Evolutionary conservation across 2,113 vertebrate genomes (phyloP).

Genomic region (Scalopus aquaticus): DNA sequence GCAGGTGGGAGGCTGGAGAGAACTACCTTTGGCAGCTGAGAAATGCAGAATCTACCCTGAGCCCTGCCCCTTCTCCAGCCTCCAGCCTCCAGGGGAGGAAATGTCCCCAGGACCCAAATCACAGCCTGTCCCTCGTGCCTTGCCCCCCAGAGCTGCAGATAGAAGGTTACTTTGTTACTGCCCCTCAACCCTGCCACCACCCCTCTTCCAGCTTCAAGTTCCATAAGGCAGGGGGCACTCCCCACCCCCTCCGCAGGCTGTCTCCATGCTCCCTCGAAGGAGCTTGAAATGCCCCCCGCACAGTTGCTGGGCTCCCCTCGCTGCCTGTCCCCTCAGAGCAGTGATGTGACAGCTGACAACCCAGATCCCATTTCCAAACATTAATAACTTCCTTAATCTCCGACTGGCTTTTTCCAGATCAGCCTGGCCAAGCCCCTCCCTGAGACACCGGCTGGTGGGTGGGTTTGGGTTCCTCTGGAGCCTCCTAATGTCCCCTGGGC

Average conservation of each 20-base stretch:
- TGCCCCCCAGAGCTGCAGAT: not conserved
- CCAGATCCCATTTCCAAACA: slow-evolving; percentile 73
- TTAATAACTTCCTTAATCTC: slow-evolving; percentile 75
- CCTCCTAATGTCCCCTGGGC: not conserved
- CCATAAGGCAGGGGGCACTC: not conserved
- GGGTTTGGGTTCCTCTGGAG: not conserved
- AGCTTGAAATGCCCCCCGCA: not conserved
- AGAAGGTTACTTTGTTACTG: not conserved
- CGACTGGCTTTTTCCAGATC: slow-evolving; percentile 63
- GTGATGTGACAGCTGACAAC: slow-evolving; percentile 43
- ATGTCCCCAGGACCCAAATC: not conserved
- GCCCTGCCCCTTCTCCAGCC: not conserved
- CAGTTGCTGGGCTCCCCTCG: not conserved
- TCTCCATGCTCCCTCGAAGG: not conserved
- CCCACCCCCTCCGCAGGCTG: no score
- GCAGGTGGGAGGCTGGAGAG: not conserved
- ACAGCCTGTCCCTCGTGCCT: not conserved
- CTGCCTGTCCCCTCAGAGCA: slow-evolving; percentile 25
- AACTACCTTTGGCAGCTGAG: not conserved
- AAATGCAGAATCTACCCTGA: not conserved
- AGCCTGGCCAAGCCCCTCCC: not conserved
- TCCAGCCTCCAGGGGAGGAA: not conserved
- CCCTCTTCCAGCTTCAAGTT: not conserved
- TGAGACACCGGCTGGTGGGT: not conserved
- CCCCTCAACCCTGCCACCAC: not conserved